Evolutionary conservation across 2,113 vertebrate genomes (phyloP).

Genomic region (Propithecus coquereli): DNA sequence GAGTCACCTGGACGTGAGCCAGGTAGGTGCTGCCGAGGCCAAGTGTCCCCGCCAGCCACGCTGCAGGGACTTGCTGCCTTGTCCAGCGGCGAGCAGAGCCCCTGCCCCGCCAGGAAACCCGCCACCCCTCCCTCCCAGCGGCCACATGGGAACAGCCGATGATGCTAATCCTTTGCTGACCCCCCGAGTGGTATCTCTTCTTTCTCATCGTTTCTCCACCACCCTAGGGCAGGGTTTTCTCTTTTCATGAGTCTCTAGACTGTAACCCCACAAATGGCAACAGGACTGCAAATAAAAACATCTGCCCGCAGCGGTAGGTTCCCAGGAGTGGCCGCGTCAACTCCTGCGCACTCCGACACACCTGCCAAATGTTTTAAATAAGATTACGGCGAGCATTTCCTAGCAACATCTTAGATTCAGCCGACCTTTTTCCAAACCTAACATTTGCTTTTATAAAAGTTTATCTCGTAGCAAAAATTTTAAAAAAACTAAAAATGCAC

Average conservation of each 20-base stretch:
- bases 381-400: not conserved
- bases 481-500: not conserved
- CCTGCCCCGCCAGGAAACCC: accelerated
- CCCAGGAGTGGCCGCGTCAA: not conserved
- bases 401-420: not conserved
- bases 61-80: too few species aligned
- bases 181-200: accelerated
- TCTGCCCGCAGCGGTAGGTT: not conserved
- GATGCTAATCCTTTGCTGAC: not conserved
- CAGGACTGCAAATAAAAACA: not conserved
- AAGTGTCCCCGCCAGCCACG: not conserved
- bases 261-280: not conserved
- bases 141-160: not conserved
- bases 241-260: not conserved
- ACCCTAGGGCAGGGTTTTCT: not conserved
- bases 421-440: not conserved
- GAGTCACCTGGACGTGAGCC: not conserved
- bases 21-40: not conserved
- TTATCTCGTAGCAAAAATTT: not conserved
- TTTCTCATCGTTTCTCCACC: not conserved
- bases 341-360: too few species aligned
- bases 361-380: not conserved
- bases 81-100: not conserved
- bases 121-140: too few species aligned
- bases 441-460: not conserved